Evolutionary conservation across 2,113 vertebrate genomes (phyloP), one percentile per base, ranked within the genome.

Genomic region (Acanthochromis polyacanthus): DNA sequence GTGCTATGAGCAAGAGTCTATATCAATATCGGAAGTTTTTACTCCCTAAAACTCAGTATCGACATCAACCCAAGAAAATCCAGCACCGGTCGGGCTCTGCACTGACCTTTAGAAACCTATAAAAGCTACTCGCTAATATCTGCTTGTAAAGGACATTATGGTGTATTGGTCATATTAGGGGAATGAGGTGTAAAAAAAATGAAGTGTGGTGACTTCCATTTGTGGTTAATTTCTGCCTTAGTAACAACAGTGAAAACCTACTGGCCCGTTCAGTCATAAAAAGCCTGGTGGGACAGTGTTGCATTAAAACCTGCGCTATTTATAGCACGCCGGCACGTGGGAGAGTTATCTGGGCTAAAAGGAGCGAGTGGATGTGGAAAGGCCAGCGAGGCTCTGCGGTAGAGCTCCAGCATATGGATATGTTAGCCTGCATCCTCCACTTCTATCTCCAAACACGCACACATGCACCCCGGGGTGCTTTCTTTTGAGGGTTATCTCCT

Each of bases 281-380:
- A 65, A 64, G 74, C 64, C 86, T 55, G 80, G 80, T 2, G 58
- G 86, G 87, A 91, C 79, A 71, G 86, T 68, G 58, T 1, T n/a
- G 32, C 87, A 81, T 84, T 84, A 84, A 83, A 83, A 85, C 56
- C 75, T 15, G 32, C 4, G 7, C 75, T 90, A 92, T 90, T 91
- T 68, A 86, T 92, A 91, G 89, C 67, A 0, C 0, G 45, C 25
- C 60, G 55, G 80, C 86, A 90, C 38, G 79, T 77, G 83, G 74
- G 83, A 66, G 82, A 51, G 81, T 82, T 61, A 74, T 76, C 82
- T 77, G 74, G 57, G 83, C 80, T 86, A 80, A 63, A 84, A 78
- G 2, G 11, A 79, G 86, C 32, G 2, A 30, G 77, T 64, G 67
- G 77, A 63, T 55, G 67, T 75, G 75, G 71, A 82, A 65, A 82